Evolutionary conservation across 2,113 vertebrate genomes (phyloP), one percentile per base, ranked within the genome.

Genomic region (Orthonyx spaldingii): DNA sequence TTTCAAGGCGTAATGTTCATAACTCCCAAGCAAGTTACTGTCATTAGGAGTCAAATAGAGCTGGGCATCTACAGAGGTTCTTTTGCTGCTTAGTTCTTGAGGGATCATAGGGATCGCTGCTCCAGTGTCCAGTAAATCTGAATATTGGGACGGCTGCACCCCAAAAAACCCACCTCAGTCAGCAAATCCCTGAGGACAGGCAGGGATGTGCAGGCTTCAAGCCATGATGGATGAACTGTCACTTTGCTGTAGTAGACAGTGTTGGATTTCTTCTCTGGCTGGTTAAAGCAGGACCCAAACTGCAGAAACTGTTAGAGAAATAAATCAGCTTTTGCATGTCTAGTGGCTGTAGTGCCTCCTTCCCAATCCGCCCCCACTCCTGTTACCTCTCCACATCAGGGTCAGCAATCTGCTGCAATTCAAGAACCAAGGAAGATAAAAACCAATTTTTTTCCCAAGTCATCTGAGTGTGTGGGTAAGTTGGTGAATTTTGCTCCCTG

Each of bases 221-320:
- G 49, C 32, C 8, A 11, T 9, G 42, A 27, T 20, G 47, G 17
- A 20, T 39, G 35, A 89, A 10, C 22, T 87, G 50, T 33, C 33
- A 16, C 60, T 80, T 87, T 53, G 28, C 32, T 65, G 0, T 33
- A 0, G 0, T 16, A 65, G 13, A 13, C 41, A 22, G 15, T 37
- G 18, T 37, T 82, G 22, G 32, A 22, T 60, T 64, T 71, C 37
- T 86, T 33, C n/a, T 78, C 80, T 89, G 37, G 5, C 27, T 90
- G 49, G 27, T 41, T 57, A 75, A 77, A 89, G 33, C 42, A 69
- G 28, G 16, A 79, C 22, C 6, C 11, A 70, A 68, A 16, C 16
- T 72, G 32, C 3, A 19, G 20, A 47, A 75, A 78, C 28, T 32
- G 1, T 61, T 42, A 26, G 61, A 77, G 47, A 86, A 88, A 72